These are phyloP conservation scores for Chaetophractus vellerosus DNA, from an alignment of 2,797 vertebrate species.

Conservation along the genomic window DNA sequence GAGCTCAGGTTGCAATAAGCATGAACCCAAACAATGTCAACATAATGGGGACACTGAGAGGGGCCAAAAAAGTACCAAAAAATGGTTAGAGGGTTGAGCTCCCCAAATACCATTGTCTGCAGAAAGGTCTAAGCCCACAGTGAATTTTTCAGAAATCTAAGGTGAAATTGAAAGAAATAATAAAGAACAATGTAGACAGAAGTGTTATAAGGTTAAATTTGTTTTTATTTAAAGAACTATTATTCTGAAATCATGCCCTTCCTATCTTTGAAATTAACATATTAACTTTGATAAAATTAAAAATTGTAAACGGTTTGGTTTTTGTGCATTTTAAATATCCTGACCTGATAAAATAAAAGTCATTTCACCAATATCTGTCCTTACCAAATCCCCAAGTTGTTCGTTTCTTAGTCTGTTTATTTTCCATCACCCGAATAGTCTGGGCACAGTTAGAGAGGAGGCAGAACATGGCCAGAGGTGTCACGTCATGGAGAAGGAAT, in stretches of 20 bases:
- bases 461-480: neutral
- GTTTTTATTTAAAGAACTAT: neutral
- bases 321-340: neutral
- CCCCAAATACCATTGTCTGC: neutral
- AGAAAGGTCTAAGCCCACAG: neutral
- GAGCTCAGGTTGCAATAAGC: neutral
- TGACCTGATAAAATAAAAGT: neutral
- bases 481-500: neutral
- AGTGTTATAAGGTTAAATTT: neutral
- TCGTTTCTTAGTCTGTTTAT: neutral
- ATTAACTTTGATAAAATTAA: neutral
- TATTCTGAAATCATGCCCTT: slow-evolving; percentile 16
- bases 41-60: neutral
- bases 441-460: neutral
- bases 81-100: neutral
- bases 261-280: neutral
- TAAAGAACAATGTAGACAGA: neutral
- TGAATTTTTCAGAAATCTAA: slow-evolving; percentile 23
- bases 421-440: neutral
- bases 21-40: neutral
- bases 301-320: neutral
- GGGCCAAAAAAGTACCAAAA: neutral
- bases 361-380: neutral
- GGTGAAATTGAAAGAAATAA: neutral
- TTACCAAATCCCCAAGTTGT: neutral